Percentiles rank a stretch among this genome's conserved stretches.
phyloP scores from a whole-genome alignment of 1,140 invertebrate species.

The Lasioglossum albipes region DNA sequence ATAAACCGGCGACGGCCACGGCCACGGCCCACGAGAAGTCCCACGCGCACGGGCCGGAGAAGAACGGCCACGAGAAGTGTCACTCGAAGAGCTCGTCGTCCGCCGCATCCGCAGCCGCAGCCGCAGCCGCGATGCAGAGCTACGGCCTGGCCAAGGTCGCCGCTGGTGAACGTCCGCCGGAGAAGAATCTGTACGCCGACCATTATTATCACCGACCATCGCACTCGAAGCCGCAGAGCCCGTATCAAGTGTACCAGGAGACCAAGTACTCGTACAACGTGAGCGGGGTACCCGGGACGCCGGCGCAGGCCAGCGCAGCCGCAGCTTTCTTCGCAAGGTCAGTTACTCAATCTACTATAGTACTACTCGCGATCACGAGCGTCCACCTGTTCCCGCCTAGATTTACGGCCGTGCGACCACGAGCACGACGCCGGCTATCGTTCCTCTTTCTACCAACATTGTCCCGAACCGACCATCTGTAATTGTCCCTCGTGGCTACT shows the following conservation, averaged over 20 bases:
- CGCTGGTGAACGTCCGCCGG: slow-evolving; percentile 51
- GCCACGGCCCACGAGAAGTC: slow-evolving; percentile 69
- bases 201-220: slow-evolving; percentile 72
- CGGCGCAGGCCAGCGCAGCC: slow-evolving; percentile 77
- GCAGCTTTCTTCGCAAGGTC: slow-evolving; percentile 80
- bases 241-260: slow-evolving; percentile 75
- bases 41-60: slow-evolving; percentile 67
- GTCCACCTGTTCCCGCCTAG: slow-evolving; percentile 47
- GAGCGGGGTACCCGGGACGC: slow-evolving; percentile 76
- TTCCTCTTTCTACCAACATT: slow-evolving; percentile 15
- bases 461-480: slow-evolving; percentile 30
- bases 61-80: slow-evolving; percentile 68
- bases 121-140: slow-evolving; percentile 54
- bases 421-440: not conserved
- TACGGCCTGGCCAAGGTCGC: slow-evolving; percentile 58
- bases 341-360: slow-evolving; percentile 60
- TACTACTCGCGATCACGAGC: slow-evolving; percentile 46
- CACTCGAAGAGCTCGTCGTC: slow-evolving; percentile 56
- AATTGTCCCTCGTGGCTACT: slow-evolving; percentile 37
- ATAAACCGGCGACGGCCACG: slow-evolving; percentile 59
- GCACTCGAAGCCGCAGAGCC: slow-evolving; percentile 67
- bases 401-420: slow-evolving; percentile 20
- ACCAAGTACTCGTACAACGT: slow-evolving; percentile 78
- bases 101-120: slow-evolving; percentile 17
- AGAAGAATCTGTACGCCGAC: slow-evolving; percentile 71